Evolutionary conservation across 2,113 vertebrate species (phyloP), one percentile per base, ranked within the genome.

Genomic region (Crypturellus undulatus): DNA sequence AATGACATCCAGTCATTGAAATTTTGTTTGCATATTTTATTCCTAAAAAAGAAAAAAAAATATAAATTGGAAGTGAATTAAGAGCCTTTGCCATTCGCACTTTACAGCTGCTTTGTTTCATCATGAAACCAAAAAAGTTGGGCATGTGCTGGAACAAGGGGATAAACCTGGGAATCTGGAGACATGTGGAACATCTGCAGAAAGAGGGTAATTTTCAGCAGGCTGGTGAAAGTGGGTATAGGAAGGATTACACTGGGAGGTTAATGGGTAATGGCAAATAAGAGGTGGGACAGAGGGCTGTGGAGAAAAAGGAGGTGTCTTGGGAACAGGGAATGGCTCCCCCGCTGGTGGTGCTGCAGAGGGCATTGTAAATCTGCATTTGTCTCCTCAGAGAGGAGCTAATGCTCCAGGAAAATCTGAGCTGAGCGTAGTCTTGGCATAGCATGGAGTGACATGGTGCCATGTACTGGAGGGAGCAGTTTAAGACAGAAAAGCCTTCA

Each of bases 1-100:
- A 81, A 70, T 34, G 34, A 40, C 43, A 60, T 81, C 86, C 47
- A 81, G 52, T 76, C 42, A 47, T 89, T 79, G 52, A 87, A 94
- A 89, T 40, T 36, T 21, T 45, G 9, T 75, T 90, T 81, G 12
- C 30, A 83, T 64, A 6, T 62, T 90, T 90, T 70, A 9, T 14
- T 24, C 11, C 81, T 84, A 34, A 63, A 78, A 49, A 49, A 49
- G 21, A 49, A 49, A 21, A 49, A 49, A 90, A 5, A 40, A 51
- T 22, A 38, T 70, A 64, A 62, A 63, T 6, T n/a, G 4, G 3
- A 58, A 56, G 8, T 28, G 3, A 64, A 68, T 59, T 30, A 51
- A 19, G 62, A 82, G 16, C 3, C 82, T 89, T 93, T 85, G 14
- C 19, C 8, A n/a, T 70, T 78, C 28, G 7, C 8, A 32, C 69